Evolutionary conservation across 2,888 invertebrate species (phyloP).

Genomic region (Capitulum mitella): DNA sequence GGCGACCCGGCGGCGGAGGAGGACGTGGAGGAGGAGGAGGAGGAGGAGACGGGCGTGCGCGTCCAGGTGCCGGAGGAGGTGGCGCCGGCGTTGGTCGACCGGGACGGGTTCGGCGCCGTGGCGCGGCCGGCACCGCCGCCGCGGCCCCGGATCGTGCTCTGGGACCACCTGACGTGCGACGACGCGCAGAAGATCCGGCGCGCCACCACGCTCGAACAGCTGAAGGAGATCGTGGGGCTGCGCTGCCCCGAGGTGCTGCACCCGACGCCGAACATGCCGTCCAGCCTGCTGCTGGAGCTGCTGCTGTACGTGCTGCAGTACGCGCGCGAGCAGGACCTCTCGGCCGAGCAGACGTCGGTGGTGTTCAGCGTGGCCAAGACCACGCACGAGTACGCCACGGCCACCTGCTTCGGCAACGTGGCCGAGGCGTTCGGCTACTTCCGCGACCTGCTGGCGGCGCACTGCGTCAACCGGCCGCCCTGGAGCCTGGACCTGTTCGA

Average conservation of each 20-base stretch:
- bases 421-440: constrained; percentile 10
- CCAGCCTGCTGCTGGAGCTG: neutral
- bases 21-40: neutral
- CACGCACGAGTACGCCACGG: constrained; percentile 14
- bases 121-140: neutral
- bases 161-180: neutral
- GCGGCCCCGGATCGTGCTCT: neutral
- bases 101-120: neutral
- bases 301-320: constrained; percentile 21
- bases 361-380: constrained; percentile 17
- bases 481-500: constrained; percentile 22
- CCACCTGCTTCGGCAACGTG: constrained; percentile 14
- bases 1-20: neutral
- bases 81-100: constrained; percentile 3
- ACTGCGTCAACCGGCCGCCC: constrained; percentile 21
- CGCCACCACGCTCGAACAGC: neutral
- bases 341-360: constrained; percentile 1
- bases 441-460: constrained; percentile 8
- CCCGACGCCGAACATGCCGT: neutral
- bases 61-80: neutral
- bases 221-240: neutral
- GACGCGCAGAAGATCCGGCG: neutral
- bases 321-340: neutral
- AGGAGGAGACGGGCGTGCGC: neutral
- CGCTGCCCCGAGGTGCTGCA: constrained; percentile 9